Evolutionary conservation across 2,888 invertebrate species (phyloP).

Genomic region (Drosophila pegasa): DNA sequence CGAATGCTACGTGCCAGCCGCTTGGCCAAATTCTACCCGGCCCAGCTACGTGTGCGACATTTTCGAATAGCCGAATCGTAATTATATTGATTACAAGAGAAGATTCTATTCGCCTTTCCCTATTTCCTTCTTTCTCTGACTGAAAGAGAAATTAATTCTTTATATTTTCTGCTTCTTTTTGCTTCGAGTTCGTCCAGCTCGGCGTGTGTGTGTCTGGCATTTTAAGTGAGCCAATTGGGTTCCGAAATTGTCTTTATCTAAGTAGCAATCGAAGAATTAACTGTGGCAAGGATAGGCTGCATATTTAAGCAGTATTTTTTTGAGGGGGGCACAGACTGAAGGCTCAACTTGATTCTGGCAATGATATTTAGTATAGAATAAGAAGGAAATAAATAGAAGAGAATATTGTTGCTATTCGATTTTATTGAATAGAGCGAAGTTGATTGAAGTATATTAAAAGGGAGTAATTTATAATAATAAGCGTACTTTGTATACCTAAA

Average conservation of each 20-base stretch:
- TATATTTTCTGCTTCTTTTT: not conserved
- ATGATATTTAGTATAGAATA: not conserved
- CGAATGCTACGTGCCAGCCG: conserved; percentile 60
- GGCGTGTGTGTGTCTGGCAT: conserved; percentile 68
- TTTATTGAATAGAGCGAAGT: not conserved
- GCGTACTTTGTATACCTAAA: no score
- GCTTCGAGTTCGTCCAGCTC: conserved; percentile 14
- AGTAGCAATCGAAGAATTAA: conserved; percentile 14
- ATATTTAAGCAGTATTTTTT: conserved; percentile 5
- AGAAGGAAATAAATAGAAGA: not conserved
- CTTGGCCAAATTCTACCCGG: conserved; percentile 38
- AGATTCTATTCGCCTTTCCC: not conserved
- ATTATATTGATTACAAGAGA: conserved; percentile 73
- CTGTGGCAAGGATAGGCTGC: conserved; percentile 16
- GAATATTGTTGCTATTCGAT: not conserved
- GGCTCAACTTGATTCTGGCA: not conserved
- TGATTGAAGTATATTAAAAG: not conserved
- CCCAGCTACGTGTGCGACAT: conserved; percentile 72
- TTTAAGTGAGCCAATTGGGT: conserved; percentile 51
- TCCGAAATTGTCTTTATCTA: conserved; percentile 8
- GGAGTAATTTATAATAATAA: no score
- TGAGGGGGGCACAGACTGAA: not conserved
- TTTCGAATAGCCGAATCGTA: conserved; percentile 70
- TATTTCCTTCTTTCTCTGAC: not conserved
- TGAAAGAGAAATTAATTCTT: conserved; percentile 68